phyloP scores from a whole-genome alignment of 2,113 vertebrate genomes.

The Catagonus wagneri region DNA sequence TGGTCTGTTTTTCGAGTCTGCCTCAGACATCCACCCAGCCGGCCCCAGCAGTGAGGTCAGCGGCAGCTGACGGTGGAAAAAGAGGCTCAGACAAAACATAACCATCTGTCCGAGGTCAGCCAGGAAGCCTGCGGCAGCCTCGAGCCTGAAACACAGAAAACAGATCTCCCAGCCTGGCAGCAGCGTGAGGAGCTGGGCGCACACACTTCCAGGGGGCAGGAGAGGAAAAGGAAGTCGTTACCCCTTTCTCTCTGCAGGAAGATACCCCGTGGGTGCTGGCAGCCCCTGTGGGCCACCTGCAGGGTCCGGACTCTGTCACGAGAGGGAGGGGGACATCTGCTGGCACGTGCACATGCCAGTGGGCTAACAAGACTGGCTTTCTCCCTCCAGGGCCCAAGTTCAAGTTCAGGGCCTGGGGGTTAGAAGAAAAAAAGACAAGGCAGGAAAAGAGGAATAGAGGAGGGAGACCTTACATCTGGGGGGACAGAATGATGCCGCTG shows the following conservation, averaged over 20 bases:
- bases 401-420: background rate
- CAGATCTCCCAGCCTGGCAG: background rate
- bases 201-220: background rate
- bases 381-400: background rate
- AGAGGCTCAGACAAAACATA: constrained; percentile 35
- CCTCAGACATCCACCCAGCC: background rate
- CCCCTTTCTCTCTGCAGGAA: background rate
- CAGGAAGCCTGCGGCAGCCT: background rate
- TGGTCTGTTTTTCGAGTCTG: background rate
- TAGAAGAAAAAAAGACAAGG: background rate
- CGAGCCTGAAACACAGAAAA: background rate
- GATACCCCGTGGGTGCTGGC: background rate
- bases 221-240: background rate
- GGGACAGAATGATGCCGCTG: background rate
- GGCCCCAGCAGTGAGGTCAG: constrained; percentile 12
- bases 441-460: background rate
- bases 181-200: background rate
- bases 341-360: background rate
- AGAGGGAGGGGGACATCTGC: background rate
- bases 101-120: constrained; percentile 1
- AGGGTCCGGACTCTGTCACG: background rate
- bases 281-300: background rate
- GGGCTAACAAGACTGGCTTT: background rate
- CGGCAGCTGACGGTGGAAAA: background rate
- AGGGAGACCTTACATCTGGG: background rate